These are phyloP conservation scores for Lottia gigantea DNA, from an alignment of 2,888 invertebrate species.

Conservation along the genomic window DNA sequence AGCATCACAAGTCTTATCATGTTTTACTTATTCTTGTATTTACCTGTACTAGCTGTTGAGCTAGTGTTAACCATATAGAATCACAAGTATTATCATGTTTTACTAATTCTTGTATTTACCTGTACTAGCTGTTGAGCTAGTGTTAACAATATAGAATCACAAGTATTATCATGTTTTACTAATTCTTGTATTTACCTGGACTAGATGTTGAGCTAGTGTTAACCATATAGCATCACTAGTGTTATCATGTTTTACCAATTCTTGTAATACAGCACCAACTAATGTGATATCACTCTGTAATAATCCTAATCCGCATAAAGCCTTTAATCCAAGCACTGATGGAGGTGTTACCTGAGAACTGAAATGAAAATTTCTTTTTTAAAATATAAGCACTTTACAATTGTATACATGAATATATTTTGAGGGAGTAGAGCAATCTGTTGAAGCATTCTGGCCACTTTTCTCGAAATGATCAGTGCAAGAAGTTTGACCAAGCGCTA, in stretches of 20 bases:
- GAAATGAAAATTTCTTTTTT: slow-evolving; percentile 10
- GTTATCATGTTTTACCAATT: slow-evolving; percentile 70
- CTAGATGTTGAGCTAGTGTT: slow-evolving; percentile 74
- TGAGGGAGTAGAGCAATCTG: not conserved
- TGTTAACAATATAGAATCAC: slow-evolving; percentile 77
- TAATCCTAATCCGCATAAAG: slow-evolving; percentile 83
- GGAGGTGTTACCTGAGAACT: slow-evolving; percentile 72
- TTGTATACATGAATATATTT: too few relatives aligned
- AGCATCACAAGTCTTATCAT: slow-evolving; percentile 71
- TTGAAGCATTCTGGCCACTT: too few relatives aligned
- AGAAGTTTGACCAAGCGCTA: too few relatives aligned
- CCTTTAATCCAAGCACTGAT: slow-evolving; percentile 81
- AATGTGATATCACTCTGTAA: slow-evolving; percentile 80
- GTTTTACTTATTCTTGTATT: slow-evolving; percentile 75
- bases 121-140: slow-evolving; percentile 74
- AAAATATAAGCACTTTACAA: too few relatives aligned
- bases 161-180: slow-evolving; percentile 52
- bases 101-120: slow-evolving; percentile 75
- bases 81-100: slow-evolving; percentile 69
- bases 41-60: slow-evolving; percentile 70
- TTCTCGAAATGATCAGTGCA: too few relatives aligned
- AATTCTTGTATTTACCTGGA: slow-evolving; percentile 75
- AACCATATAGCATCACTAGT: slow-evolving; percentile 76
- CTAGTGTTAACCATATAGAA: slow-evolving; percentile 77
- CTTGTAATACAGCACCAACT: slow-evolving; percentile 78